Percentiles rank a stretch among this genome's conserved stretches.
Evolutionary conservation across 2,888 invertebrate species (phyloP).

Genomic region (Tipula helvola): DNA sequence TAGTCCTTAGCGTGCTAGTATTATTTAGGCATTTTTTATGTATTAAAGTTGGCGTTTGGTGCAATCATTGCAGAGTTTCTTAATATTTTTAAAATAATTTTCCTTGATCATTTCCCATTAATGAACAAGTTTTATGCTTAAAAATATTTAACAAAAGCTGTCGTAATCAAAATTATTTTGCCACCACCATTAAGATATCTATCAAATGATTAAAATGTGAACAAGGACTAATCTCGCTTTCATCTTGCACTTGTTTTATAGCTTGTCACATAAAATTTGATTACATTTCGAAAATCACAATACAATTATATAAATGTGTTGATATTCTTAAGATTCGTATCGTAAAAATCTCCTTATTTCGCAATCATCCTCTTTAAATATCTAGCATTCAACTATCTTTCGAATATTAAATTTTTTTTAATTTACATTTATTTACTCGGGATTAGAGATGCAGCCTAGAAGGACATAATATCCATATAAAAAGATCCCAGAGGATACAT

Average conservation of each 20-base stretch:
- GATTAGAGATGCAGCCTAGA: neutral
- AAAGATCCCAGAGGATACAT: neutral
- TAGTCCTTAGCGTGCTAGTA: too few species aligned
- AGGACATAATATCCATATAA: neutral
- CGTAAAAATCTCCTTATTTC: neutral
- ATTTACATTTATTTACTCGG: neutral
- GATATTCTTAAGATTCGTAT: neutral
- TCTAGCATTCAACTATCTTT: neutral
- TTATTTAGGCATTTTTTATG: too few species aligned
- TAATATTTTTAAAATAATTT: too few species aligned
- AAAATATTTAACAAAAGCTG: too few species aligned
- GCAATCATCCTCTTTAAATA: neutral
- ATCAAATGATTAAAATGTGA: neutral
- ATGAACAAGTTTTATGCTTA: too few species aligned
- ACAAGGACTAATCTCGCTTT: neutral
- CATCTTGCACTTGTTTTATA: neutral
- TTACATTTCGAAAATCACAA: neutral
- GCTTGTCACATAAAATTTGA: neutral
- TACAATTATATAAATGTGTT: neutral
- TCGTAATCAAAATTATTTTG: neutral
- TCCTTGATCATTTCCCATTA: too few species aligned
- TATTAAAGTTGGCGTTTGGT: too few species aligned
- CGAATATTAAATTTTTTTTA: neutral
- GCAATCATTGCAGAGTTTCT: too few species aligned
- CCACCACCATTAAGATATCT: neutral